Evolutionary conservation across 2,888 invertebrate species (phyloP), one percentile per base, ranked within the genome.

Genomic region (Oxycera nigricornis): DNA sequence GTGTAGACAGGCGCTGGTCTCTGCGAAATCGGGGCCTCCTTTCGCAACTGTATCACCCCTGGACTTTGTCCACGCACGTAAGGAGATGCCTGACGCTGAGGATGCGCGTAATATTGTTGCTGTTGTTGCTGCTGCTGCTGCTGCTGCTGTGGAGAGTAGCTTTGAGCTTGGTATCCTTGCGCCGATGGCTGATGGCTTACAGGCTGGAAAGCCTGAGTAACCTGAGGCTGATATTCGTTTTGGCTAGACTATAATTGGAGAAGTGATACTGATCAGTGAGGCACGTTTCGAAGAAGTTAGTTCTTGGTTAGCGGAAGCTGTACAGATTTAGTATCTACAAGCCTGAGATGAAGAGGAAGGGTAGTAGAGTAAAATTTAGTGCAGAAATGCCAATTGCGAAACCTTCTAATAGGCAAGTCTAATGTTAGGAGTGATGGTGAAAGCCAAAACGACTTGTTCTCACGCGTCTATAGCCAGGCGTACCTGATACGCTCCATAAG

Each of bases 1-100:
- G 90, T 85, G 82, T 90, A 91, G 78, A 94, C 90, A 77, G 92
- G 93, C 74, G 91, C 88, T 77, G 93, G 91, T 82, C 86, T 87
- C 87, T 94, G 94, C 80, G 91, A 91, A 74, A 94, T 88, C 28
- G 94, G 94, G 77, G 89, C 89, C 82, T 91, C 89, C 78, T 89
- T 90, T 79, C 93, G 90, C 77, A 94, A 88, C 22, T 84, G 84
- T 72, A 85, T 85, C 68, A 84, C 81, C 74, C 85, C 85, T 73
- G 79, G 91, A 90, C 84, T 94, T 90, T 50, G 89, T 31, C 76
- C 75, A 24, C 75, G 50, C 20, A 17, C 72, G 50, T n/a, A 31
- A 28, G 72, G 50, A 77, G 79, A 81, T 82, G 82, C 79, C 81
- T 76, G 76, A 73, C 72, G 73, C 74, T 68, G 76, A 46, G 67